Evolutionary conservation across 2,888 invertebrate species (phyloP), one percentile per base, ranked within the genome.

Genomic region (Suillia variegata): DNA sequence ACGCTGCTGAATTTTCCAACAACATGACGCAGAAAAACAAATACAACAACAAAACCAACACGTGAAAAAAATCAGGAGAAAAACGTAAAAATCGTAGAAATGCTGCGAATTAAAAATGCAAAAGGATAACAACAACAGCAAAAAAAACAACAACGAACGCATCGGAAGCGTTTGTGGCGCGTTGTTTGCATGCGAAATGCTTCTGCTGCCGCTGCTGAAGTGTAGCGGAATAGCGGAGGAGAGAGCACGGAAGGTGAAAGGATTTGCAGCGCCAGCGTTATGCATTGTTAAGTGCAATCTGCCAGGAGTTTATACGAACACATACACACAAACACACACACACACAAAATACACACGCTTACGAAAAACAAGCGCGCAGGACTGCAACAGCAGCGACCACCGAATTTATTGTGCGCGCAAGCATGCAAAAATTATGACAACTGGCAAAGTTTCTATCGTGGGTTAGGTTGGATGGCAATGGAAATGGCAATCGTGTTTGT

Each of bases 11-110:
- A n/a, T n/a, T n/a, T n/a, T n/a, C n/a, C n/a, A n/a, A n/a, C n/a
- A n/a, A n/a, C n/a, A n/a, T n/a, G n/a, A n/a, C n/a, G n/a, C n/a
- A n/a, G n/a, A n/a, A n/a, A n/a, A n/a, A n/a, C n/a, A n/a, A n/a
- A n/a, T n/a, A n/a, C n/a, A n/a, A n/a, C n/a, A n/a, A n/a, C n/a
- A n/a, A n/a, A n/a, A n/a, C n/a, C n/a, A n/a, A n/a, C n/a, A n/a
- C n/a, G n/a, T n/a, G n/a, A n/a, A n/a, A n/a, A n/a, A n/a, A n/a
- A n/a, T n/a, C n/a, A n/a, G n/a, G n/a, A n/a, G n/a, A n/a, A n/a
- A n/a, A n/a, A n/a, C n/a, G n/a, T n/a, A n/a, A 22, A 50, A 50
- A 50, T 17, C 12, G 22, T n/a, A 15, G 89, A 77, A 87, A 88
- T 45, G 45, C 45, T 45, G 20, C n/a, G 20, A 45, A 45, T 45